phyloP scores from a whole-genome alignment of 2,888 invertebrate species.

The Netelia virgata region DNA sequence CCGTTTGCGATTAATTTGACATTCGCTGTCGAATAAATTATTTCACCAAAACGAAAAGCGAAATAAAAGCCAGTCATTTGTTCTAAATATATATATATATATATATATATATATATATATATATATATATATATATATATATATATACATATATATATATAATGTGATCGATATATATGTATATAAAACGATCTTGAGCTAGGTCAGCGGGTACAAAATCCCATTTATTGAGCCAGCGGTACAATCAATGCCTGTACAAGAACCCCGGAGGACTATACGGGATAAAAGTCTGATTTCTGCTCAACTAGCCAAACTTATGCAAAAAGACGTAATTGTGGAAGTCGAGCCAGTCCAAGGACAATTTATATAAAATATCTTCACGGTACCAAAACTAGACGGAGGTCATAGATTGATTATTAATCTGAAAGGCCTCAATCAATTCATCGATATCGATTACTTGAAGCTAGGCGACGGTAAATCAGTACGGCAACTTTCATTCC shows the following conservation, averaged over 20 bases:
- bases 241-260: conserved; percentile 1
- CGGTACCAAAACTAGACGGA: neutral
- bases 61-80: too few relatives aligned
- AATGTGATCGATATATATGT: too few relatives aligned
- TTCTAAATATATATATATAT: too few relatives aligned
- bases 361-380: neutral
- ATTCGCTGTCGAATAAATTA: too few relatives aligned
- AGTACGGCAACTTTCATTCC: conserved; percentile 26
- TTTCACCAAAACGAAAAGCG: too few relatives aligned
- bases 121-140: too few relatives aligned
- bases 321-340: neutral
- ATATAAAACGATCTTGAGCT: conserved; percentile 67
- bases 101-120: too few relatives aligned
- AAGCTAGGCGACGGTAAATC: conserved; percentile 15
- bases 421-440: neutral
- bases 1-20: too few relatives aligned
- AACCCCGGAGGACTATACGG: conserved; percentile 44
- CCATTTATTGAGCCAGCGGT: conserved; percentile 34
- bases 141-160: too few relatives aligned
- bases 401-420: neutral
- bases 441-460: neutral
- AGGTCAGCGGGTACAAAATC: conserved; percentile 63
- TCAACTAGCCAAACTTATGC: conserved; percentile 4
- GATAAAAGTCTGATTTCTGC: conserved; percentile 33
- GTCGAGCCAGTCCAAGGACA: neutral